Percentiles rank a stretch among this genome's conserved stretches.
phyloP scores from a whole-genome alignment of 2,888 invertebrate genomes.

The Microdon myrmicae region DNA sequence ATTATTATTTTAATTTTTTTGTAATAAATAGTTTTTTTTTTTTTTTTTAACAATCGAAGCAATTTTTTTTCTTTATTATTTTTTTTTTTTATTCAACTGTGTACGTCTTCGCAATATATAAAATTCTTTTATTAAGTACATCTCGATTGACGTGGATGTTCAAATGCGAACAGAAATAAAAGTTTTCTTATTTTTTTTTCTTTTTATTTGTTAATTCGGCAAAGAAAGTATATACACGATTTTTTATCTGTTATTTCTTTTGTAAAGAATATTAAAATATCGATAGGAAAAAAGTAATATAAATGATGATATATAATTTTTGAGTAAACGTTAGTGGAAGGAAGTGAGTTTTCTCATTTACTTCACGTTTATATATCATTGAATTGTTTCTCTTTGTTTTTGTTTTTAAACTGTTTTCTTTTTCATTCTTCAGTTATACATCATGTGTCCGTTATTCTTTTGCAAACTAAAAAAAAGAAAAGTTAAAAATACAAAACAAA shows the following conservation, averaged over 20 bases:
- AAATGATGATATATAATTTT: constrained; percentile 19
- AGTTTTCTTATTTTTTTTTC: constrained; percentile 21
- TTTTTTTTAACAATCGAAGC: constrained; percentile 36
- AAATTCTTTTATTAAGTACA: constrained; percentile 23
- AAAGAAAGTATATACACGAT: constrained; percentile 26
- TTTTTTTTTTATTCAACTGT: constrained; percentile 14
- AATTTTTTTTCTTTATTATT: constrained; percentile 29
- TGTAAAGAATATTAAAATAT: constrained; percentile 40
- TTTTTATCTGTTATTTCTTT: constrained; percentile 43
- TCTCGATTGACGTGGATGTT: constrained; percentile 47
- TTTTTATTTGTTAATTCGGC: constrained; percentile 33
- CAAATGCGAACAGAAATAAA: constrained; percentile 35
- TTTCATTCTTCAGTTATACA: constrained; percentile 18
- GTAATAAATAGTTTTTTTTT: constrained; percentile 34
- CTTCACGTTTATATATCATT: no score
- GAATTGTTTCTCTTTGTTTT: no score
- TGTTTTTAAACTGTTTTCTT: constrained; percentile 27
- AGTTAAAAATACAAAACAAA: constrained; percentile 54
- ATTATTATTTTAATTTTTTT: constrained; percentile 50
- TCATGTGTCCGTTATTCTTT: constrained; percentile 29
- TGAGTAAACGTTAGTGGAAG: no score
- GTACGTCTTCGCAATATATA: constrained; percentile 20
- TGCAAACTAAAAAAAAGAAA: constrained; percentile 52
- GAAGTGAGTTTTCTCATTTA: no score
- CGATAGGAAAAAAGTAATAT: constrained; percentile 8